Percentiles rank a stretch among this genome's conserved stretches.
phyloP scores from a whole-genome alignment of 2,113 vertebrate species.

The Emydocephalus ijimae region DNA sequence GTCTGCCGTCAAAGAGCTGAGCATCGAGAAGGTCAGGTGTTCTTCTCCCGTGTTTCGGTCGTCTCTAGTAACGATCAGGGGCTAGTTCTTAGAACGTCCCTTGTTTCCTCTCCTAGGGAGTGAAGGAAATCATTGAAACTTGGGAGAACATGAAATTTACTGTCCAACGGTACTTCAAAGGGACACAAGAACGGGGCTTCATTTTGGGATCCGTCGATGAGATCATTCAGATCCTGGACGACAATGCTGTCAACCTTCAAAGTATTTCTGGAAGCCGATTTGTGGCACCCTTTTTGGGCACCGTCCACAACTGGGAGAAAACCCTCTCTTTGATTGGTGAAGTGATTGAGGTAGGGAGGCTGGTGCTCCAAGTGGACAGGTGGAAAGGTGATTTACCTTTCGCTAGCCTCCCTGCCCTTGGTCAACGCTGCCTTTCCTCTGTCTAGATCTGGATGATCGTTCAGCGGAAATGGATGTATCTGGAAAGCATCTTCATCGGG shows the following conservation, averaged over 20 bases:
- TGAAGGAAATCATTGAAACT: conserved; percentile 86
- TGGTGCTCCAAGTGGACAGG: background rate
- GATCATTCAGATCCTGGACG: conserved; percentile 85
- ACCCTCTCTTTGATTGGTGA: conserved; percentile 88
- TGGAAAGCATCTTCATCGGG: conserved; percentile 92
- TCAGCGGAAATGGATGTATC: conserved; percentile 97
- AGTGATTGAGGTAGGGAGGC: conserved; percentile 84
- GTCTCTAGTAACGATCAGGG: no score
- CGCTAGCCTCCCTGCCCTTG: background rate
- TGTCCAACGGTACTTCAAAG: conserved; percentile 83
- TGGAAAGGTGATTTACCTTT: background rate
- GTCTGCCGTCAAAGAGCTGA: conserved; percentile 87
- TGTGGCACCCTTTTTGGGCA: conserved; percentile 85
- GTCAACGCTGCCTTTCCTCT: background rate
- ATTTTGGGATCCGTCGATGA: conserved; percentile 86
- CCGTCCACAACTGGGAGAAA: conserved; percentile 87
- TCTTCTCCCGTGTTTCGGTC: background rate
- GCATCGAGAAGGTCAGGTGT: conserved; percentile 84
- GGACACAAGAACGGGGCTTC: conserved; percentile 81
- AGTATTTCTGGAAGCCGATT: conserved; percentile 89
- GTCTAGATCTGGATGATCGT: conserved; percentile 87
- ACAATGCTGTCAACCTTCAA: conserved; percentile 87
- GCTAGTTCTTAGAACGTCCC: background rate
- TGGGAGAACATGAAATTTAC: conserved; percentile 92
- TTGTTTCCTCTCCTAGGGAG: conserved; percentile 67